These are phyloP conservation scores for Selenia dentaria DNA, from an alignment of 2,888 invertebrate species.

Conservation along the genomic window DNA sequence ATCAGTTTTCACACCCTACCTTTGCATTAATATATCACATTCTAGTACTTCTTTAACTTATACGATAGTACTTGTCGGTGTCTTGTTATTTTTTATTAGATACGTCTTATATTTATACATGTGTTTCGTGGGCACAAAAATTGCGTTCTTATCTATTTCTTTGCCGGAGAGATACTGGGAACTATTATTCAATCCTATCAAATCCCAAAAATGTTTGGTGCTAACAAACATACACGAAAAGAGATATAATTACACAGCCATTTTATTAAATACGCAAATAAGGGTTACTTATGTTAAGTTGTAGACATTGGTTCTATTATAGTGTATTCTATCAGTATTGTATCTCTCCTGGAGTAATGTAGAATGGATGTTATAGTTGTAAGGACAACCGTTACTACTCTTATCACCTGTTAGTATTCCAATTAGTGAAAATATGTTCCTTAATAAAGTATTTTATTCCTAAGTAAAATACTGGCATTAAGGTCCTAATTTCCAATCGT, in stretches of 20 bases:
- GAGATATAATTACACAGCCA: conserved; percentile 3
- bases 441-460: conserved; percentile 77
- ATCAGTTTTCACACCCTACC: conserved; percentile 6
- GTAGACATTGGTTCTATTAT: too few species aligned
- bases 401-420: conserved; percentile 42
- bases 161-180: conserved; percentile 2
- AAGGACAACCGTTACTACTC: conserved; percentile 28
- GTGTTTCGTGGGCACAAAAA: conserved; percentile 55
- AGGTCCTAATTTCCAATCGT: conserved; percentile 54
- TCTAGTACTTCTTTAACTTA: conserved; percentile 13
- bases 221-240: conserved; percentile 6
- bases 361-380: conserved; percentile 2
- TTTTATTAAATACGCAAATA: background rate
- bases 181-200: background rate
- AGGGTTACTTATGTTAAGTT: too few species aligned
- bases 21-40: conserved; percentile 19
- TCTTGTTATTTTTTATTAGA: conserved; percentile 49
- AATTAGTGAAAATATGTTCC: conserved; percentile 62
- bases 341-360: conserved; percentile 41
- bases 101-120: conserved; percentile 45
- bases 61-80: conserved; percentile 50
- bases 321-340: background rate
- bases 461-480: conserved; percentile 75
- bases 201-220: conserved; percentile 13
- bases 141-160: background rate